Percentiles rank a stretch among this genome's conserved stretches.
Conservation (phyloP, 2,113 vertebrate species). For the Tragelaphus buxtoni region DNA sequence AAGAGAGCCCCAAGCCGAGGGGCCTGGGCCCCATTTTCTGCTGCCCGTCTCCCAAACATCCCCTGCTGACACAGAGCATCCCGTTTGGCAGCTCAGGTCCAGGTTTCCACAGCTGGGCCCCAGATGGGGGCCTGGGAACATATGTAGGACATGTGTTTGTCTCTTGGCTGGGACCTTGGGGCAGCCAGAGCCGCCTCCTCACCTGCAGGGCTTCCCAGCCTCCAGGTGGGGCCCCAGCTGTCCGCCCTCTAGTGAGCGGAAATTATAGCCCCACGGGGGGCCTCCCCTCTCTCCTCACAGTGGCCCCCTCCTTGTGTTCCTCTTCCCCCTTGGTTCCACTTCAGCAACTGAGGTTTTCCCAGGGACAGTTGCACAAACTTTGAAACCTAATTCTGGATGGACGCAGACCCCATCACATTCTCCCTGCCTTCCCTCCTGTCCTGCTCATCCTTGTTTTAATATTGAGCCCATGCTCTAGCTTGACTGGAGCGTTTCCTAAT, state of each 20-base stretch:
- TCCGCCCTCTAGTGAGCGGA: rapidly evolving
- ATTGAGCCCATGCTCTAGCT: neutral
- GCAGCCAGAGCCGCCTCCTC: neutral
- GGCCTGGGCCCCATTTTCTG: neutral
- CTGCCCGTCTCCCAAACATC: neutral
- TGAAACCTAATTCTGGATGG: neutral
- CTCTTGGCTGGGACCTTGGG: neutral
- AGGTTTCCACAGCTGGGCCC: neutral
- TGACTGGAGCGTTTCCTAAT: neutral
- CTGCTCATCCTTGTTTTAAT: neutral
- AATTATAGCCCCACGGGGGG: neutral
- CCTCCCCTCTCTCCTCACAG: neutral
- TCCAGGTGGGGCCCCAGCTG: neutral
- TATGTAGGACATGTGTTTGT: neutral
- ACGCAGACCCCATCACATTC: neutral
- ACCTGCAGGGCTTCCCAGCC: neutral
- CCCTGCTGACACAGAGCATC: neutral
- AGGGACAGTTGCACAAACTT: too few relatives aligned
- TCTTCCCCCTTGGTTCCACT: neutral
- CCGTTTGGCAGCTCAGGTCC: too few relatives aligned
- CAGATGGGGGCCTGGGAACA: neutral
- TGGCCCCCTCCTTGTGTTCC: neutral
- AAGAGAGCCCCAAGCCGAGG: neutral
- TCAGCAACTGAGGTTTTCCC: neutral
- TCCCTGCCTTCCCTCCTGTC: neutral